These are phyloP conservation scores for Notothenia rossii DNA, from an alignment of 2,113 vertebrate genomes.

Conservation along the genomic window DNA sequence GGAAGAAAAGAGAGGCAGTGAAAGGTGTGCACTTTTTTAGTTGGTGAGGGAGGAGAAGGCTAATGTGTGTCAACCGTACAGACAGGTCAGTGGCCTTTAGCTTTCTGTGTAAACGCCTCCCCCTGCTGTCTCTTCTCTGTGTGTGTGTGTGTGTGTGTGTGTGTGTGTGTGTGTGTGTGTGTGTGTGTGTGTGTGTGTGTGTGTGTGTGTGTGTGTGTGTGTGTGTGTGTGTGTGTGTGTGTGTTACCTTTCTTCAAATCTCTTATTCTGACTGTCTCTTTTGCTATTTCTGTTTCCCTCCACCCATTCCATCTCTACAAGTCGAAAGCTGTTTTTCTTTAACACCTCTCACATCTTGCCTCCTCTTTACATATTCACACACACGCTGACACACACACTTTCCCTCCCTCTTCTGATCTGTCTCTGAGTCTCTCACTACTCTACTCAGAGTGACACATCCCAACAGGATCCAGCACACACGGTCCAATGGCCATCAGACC, in stretches of 20 bases:
- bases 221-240: too few species aligned
- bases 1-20: background rate
- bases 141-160: constrained; percentile 15
- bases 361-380: background rate
- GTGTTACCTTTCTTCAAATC: constrained; percentile 8
- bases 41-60: constrained; percentile 11
- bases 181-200: background rate
- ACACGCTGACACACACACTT: background rate
- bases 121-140: background rate
- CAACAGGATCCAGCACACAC: constrained; percentile 54
- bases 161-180: background rate
- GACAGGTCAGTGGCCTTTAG: constrained; percentile 43
- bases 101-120: constrained; percentile 9
- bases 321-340: constrained; percentile 14
- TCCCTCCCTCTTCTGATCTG: constrained; percentile 16
- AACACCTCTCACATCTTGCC: constrained; percentile 11
- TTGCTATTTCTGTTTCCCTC: background rate
- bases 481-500: constrained; percentile 50
- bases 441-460: constrained; percentile 62
- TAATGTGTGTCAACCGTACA: constrained; percentile 44
- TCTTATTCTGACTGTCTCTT: constrained; percentile 3
- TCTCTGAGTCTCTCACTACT: constrained; percentile 42
- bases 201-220: too few species aligned
- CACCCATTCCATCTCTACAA: constrained; percentile 14
- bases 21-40: background rate